Base-by-base conservation (phyloP, 2,888 invertebrate species). In the Craniophora ligustri region DNA sequence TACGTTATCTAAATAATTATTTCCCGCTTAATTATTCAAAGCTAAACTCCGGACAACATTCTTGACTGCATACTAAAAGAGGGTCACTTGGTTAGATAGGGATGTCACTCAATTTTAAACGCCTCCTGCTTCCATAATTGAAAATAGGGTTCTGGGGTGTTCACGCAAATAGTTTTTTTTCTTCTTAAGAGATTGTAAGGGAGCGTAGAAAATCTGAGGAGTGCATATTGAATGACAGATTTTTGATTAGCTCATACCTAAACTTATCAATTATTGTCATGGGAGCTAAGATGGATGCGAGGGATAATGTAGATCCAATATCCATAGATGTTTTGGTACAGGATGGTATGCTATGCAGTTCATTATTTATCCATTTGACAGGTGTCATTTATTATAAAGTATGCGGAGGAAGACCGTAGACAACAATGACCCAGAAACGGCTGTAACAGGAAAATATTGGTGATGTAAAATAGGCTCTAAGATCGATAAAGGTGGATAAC, bases 81-180 rank as follows among this genome's bases (percentile, higher is more conserved):
- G 59, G 67, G 67, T 69, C 57, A 69, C 35, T 66, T 26, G 57
- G 14, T 16, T 32, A 28, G 41, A 45, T 36, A 45, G 50, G 30
- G 32, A 53, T 66, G 72, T 74, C 76, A 76, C 60, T 74, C 69
- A 63, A 64, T 48, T 62, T 72, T 48, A 50, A 69, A 67, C 60
- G 57, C 35, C 21, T 46, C 31, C 40, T 48, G 51, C 56, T 39
- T 49, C 34, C 44, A 44, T 68, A 72, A 76, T 76, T 72, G 72
- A 72, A 72, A 48, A 41, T 59, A 55, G 64, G 59, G 56, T 53
- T 61, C 47, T 38, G 39, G 48, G 45, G 45, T 39, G 39, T 50
- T 62, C 32, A n/a, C 4, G 39, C 16, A 51, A 54, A 51, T 64
- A 48, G 53, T 55, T 63, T 53, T 61, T 59, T 61, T 54, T 31